Base-by-base conservation (phyloP, 2,113 vertebrate species). In the Hiodon alosoides region DNA sequence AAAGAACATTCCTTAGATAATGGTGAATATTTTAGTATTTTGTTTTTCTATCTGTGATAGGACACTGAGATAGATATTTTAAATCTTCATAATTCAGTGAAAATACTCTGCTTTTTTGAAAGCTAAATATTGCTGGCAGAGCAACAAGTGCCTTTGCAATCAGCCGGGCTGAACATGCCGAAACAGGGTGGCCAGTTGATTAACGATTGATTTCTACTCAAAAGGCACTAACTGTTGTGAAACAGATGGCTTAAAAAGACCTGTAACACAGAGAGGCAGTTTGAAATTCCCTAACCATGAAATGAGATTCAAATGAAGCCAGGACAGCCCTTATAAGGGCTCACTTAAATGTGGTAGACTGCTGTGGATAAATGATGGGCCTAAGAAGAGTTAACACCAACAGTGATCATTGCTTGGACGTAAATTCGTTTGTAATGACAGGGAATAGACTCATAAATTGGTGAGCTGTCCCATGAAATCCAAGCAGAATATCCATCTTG, bases 391-490 rank as follows among this genome's bases (percentile, higher is more conserved):
- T 64, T 73, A 69, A 59, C 50, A 17, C 47, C 47, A 31, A 67
- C 13, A 50, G 58, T 14, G 65, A 52, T 59, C 4, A 70, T 65
- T 73, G 76, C 66, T 13, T 8, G 4, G 17, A 47, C n/a, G 53
- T 72, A 58, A 80, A 76, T 73, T 60, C 65, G 51, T 76, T 51
- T 50, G 52, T 60, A 71, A 58, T 75, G 51, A 71, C 72, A 74
- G 64, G 60, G 71, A 58, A 80, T 76, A 47, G 74, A 74, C 65
- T 57, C 61, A 64, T 68, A n/a, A 54, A 71, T 46, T 55, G 67
- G 53, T n/a, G 50, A 80, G 71, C 61, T 75, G 64, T 57, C 64
- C 71, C 64, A 68, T 77, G 77, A 80, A 73, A 60, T 51, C 59
- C 60, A 69, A 66, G 58, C 16, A 71, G 68, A 51, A 46, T 6